These are phyloP conservation scores for Aldabrachelys gigantea DNA, from an alignment of 2,113 vertebrate species.

Conservation along the genomic window DNA sequence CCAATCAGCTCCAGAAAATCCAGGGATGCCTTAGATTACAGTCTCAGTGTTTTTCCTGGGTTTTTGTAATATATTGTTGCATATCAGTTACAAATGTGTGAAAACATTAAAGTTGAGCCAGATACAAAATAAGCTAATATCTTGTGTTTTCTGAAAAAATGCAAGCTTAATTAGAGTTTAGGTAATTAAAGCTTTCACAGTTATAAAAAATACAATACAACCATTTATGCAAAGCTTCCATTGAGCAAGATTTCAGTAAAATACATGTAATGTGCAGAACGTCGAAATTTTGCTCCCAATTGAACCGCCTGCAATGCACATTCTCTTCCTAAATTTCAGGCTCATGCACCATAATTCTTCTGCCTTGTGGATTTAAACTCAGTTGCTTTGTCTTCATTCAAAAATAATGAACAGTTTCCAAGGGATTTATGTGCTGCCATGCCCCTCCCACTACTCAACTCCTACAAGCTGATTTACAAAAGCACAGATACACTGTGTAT, in stretches of 20 bases:
- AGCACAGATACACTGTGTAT: constrained; percentile 48
- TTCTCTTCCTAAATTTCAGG: constrained; percentile 46
- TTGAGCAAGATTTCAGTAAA: constrained; percentile 71
- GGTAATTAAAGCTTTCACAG: constrained; percentile 77
- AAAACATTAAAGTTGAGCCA: constrained; percentile 74
- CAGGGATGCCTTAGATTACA: constrained; percentile 36
- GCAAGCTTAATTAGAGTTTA: constrained; percentile 79
- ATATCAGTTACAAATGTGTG: constrained; percentile 59
- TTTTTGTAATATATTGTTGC: constrained; percentile 64
- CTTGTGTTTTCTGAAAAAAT: constrained; percentile 75
- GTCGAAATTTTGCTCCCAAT: constrained; percentile 62
- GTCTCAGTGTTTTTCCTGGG: constrained; percentile 49
- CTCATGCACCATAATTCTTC: constrained; percentile 49
- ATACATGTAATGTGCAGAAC: constrained; percentile 67
- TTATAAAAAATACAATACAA: constrained; percentile 75
- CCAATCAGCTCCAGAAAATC: constrained; percentile 54
- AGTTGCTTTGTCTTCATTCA: constrained; percentile 68
- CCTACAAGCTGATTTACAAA: constrained; percentile 72
- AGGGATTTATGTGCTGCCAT: constrained; percentile 62
- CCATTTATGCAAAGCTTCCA: constrained; percentile 76
- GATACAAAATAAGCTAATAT: constrained; percentile 75
- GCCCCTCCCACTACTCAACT: constrained; percentile 53
- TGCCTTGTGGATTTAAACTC: constrained; percentile 69
- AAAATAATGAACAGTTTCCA: constrained; percentile 74
- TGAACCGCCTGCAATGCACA: constrained; percentile 66